Evolutionary conservation across 1,140 invertebrate genomes (phyloP).

Genomic region (Leptinotarsa undecemlineata): DNA sequence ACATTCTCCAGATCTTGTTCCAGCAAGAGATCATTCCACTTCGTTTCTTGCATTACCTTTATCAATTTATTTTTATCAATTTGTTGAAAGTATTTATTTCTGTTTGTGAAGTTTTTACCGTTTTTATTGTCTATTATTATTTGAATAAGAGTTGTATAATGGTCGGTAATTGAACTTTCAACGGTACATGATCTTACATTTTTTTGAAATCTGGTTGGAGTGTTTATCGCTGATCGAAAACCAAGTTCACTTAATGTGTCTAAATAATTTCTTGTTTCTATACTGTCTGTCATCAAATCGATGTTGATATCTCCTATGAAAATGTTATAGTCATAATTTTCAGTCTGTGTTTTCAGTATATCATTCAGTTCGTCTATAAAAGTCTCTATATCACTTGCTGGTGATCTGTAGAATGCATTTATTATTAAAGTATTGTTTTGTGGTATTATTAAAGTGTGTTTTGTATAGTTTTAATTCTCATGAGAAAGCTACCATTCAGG

Average conservation of each 20-base stretch:
- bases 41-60: background rate
- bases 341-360: slow-evolving; percentile 7
- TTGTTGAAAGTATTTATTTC: too few species aligned
- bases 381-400: slow-evolving; percentile 8
- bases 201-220: background rate
- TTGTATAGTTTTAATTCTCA: background rate
- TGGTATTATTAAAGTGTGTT: too few species aligned
- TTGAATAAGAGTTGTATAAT: background rate
- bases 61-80: background rate
- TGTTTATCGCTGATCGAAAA: background rate
- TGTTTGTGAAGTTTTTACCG: background rate
- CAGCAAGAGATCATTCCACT: background rate
- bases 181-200: background rate
- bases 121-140: background rate
- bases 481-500: background rate
- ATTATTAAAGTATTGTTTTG: background rate
- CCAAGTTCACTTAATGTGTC: background rate
- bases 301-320: slow-evolving; percentile 2
- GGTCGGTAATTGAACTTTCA: background rate
- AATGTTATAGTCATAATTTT: background rate
- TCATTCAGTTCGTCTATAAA: slow-evolving; percentile 2
- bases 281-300: background rate
- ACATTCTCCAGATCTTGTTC: background rate
- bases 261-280: background rate
- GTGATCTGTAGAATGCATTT: slow-evolving; percentile 9